Evolutionary conservation across 1,140 invertebrate species (phyloP).

Genomic region (Bombus confusus): DNA sequence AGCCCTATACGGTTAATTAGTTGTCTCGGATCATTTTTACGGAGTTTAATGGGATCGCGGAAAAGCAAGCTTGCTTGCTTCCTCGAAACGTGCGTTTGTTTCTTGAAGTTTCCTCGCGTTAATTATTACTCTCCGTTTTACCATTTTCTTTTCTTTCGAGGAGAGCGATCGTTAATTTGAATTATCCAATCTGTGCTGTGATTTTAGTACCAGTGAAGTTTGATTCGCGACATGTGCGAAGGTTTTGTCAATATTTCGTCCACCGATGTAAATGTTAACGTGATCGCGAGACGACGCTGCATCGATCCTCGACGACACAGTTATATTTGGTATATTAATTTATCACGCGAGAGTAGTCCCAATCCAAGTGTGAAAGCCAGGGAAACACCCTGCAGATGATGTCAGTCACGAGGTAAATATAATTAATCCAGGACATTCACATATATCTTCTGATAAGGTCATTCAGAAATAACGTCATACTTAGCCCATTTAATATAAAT

Average conservation of each 20-base stretch:
- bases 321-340: conserved; percentile 19
- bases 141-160: not conserved
- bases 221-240: too few relatives aligned
- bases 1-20: conserved; percentile 34
- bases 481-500: not conserved
- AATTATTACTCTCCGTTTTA: not conserved
- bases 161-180: too few relatives aligned
- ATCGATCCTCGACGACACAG: not conserved
- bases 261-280: not conserved
- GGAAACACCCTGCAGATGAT: conserved; percentile 32
- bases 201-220: not conserved
- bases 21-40: conserved; percentile 11
- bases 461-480: conserved; percentile 8
- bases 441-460: conserved; percentile 24
- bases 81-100: not conserved
- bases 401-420: conserved; percentile 68
- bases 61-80: not conserved
- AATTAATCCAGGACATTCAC: conserved; percentile 48
- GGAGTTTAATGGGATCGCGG: not conserved
- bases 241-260: too few relatives aligned
- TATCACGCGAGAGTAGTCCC: conserved; percentile 13
- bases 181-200: not conserved
- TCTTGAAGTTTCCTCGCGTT: not conserved
- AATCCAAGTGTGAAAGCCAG: conserved; percentile 23
- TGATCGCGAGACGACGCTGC: not conserved